Percentiles rank a stretch among this genome's conserved stretches.
These are phyloP conservation scores for Clinocottus analis DNA, from an alignment of 2,113 vertebrate species.

Conservation along the genomic window DNA sequence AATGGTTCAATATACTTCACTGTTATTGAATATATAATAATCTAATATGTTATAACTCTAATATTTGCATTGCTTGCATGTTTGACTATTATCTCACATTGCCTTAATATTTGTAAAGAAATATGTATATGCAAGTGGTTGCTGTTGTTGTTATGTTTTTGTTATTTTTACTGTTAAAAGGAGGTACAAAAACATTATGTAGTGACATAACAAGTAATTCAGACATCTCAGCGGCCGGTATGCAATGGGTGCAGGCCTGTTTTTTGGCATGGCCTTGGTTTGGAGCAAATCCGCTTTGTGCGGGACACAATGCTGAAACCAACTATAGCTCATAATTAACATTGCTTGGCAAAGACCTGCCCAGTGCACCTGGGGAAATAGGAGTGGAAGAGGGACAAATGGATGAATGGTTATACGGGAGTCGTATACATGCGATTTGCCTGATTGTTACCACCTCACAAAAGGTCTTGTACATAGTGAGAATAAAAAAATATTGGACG, in stretches of 20 bases:
- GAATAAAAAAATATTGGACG: neutral
- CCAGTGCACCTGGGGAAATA: slow-evolving; percentile 58
- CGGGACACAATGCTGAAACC: slow-evolving; percentile 59
- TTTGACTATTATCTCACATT: neutral
- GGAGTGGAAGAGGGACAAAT: slow-evolving; percentile 24
- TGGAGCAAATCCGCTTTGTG: slow-evolving; percentile 57
- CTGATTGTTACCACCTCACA: neutral
- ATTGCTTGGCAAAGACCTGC: slow-evolving; percentile 44
- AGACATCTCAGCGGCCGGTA: slow-evolving; percentile 22
- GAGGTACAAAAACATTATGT: slow-evolving; percentile 19
- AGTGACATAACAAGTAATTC: slow-evolving; percentile 47
- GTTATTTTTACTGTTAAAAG: slow-evolving; percentile 36
- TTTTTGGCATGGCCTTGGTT: slow-evolving; percentile 42
- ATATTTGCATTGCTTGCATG: neutral
- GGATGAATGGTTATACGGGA: slow-evolving; percentile 20
- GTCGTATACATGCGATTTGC: slow-evolving; percentile 14
- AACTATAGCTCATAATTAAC: slow-evolving; percentile 64
- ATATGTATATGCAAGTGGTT: slow-evolving; percentile 2
- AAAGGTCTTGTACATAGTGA: neutral
- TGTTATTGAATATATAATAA: neutral
- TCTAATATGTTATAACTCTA: neutral
- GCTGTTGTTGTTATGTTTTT: slow-evolving; percentile 11
- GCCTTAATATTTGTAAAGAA: slow-evolving; percentile 10
- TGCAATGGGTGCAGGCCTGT: slow-evolving; percentile 21
- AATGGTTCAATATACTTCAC: neutral